A percentile compares a stretch with the other conserved stretches of the same genome.
These are phyloP conservation scores for Metalampra italica DNA, from an alignment of 2,888 invertebrate species.

Conservation along the genomic window DNA sequence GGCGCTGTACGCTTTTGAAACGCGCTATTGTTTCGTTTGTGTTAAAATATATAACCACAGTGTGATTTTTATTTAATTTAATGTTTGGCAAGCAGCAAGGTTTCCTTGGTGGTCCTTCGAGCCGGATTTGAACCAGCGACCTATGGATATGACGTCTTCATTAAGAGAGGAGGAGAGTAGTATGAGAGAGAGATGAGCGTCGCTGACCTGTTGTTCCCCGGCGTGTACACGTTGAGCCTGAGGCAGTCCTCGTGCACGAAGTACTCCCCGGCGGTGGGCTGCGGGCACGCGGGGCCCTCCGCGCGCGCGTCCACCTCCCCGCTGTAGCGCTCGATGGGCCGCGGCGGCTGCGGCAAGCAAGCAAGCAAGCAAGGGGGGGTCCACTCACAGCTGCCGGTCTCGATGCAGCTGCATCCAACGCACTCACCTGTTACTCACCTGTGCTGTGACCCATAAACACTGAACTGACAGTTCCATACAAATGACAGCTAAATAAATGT, in stretches of 20 bases:
- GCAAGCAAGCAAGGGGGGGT: neutral
- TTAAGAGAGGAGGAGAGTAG: neutral
- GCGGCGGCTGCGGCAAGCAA: conserved; percentile 64
- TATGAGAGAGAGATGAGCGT: no score
- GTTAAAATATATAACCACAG: no score
- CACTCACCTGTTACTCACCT: no score
- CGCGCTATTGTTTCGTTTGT: no score
- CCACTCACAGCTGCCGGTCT: no score
- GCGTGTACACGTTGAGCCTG: conserved; percentile 80
- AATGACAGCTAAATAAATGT: no score
- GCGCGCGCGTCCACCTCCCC: conserved; percentile 74
- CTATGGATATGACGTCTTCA: neutral
- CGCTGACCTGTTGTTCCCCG: conserved; percentile 23
- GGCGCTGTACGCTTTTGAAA: no score
- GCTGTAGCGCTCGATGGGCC: conserved; percentile 65
- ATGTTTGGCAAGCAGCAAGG: no score
- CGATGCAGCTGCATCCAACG: no score
- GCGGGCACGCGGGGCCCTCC: conserved; percentile 81
- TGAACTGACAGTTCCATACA: no score
- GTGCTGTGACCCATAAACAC: no score
- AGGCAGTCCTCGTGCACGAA: conserved; percentile 81
- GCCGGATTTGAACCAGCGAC: neutral
- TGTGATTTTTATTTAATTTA: no score
- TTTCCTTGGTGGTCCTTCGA: neutral
- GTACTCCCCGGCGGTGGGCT: conserved; percentile 40